Conservation (phyloP, 1,140 invertebrate species). For the Eulimnadia texana region DNA sequence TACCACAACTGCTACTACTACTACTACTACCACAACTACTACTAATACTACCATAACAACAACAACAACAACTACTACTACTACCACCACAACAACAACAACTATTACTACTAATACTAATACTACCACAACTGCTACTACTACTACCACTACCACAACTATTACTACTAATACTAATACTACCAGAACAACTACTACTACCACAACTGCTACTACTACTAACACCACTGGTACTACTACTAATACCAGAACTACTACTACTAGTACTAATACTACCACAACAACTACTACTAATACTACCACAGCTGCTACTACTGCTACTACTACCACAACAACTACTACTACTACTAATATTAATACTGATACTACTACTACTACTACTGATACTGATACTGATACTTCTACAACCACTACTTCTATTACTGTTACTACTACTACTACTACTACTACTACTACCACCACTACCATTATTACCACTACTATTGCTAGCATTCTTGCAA, state of each 20-base stretch:
- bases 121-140: neutral
- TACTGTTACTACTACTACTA: neutral
- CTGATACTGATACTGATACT: neutral
- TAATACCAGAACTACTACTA: conserved; percentile 25
- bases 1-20: too few species aligned
- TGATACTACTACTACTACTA: conserved; percentile 17
- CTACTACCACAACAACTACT: conserved; percentile 20
- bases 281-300: neutral
- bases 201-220: neutral
- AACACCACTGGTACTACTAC: conserved; percentile 24
- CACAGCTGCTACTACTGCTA: too few species aligned
- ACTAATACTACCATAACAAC: neutral
- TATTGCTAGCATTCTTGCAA: too few species aligned
- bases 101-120: conserved; percentile 26
- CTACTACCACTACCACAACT: conserved; percentile 26
- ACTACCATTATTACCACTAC: neutral
- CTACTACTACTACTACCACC: conserved; percentile 27
- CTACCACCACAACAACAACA: conserved; percentile 20
- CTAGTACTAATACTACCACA: conserved; percentile 20
- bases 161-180: neutral
- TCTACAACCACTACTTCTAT: too few species aligned
- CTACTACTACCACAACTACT: neutral
- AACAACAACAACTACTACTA: too few species aligned
- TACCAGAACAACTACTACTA: conserved; percentile 31
- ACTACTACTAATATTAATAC: conserved; percentile 26